phyloP scores from a whole-genome alignment of 37 sponge, comb jelly and placozoan genomes.

The Halichondria panicea region DNA sequence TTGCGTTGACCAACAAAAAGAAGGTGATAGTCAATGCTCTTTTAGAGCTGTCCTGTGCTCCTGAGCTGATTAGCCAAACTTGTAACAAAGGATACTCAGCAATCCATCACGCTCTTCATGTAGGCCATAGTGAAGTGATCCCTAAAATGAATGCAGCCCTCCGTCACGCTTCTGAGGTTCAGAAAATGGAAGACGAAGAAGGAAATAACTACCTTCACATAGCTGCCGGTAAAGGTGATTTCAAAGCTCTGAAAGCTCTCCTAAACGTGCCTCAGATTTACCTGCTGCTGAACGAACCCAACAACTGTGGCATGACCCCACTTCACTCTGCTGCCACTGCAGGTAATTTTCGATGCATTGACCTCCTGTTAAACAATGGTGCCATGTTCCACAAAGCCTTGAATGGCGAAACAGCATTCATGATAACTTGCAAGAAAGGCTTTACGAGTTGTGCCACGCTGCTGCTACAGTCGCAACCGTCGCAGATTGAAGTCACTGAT shows the following conservation, averaged over 20 bases:
- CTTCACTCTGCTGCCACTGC: conserved; percentile 67
- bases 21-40: conserved; percentile 20
- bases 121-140: conserved; percentile 17
- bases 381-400: conserved; percentile 78
- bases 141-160: conserved; percentile 18
- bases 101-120: conserved; percentile 43
- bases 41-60: conserved; percentile 24
- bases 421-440: conserved; percentile 50
- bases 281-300: conserved; percentile 70
- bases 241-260: conserved; percentile 31
- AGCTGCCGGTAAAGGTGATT: conserved; percentile 62
- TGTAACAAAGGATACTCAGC: conserved; percentile 39
- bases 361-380: conserved; percentile 77
- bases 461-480: conserved; percentile 62
- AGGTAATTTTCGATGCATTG: conserved; percentile 59
- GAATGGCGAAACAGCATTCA: conserved; percentile 70
- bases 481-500: conserved; percentile 50
- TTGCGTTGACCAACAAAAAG: conserved; percentile 37
- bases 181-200: conserved; percentile 34
- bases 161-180: conserved; percentile 8
- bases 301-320: conserved; percentile 71
- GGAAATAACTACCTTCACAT: conserved; percentile 70
- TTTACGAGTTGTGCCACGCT: conserved; percentile 31
- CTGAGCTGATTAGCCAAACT: conserved; percentile 22
- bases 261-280: conserved; percentile 33